These are phyloP conservation scores for Neomorphus geoffroyi DNA, from an alignment of 2,797 vertebrate genomes.

Conservation along the genomic window DNA sequence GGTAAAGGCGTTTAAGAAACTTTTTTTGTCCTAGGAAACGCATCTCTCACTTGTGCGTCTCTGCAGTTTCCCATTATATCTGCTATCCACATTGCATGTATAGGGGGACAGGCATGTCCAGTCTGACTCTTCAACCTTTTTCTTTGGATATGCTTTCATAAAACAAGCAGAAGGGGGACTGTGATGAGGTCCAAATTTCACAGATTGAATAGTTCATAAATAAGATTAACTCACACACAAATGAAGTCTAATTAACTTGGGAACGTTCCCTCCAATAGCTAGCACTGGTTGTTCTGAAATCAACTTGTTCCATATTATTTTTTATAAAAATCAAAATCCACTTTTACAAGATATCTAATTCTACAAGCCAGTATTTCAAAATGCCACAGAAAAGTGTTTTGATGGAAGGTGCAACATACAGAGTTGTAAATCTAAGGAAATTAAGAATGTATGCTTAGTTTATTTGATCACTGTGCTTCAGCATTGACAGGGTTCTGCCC, in stretches of 20 bases:
- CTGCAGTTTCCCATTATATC: not conserved
- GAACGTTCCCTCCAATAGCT: not conserved
- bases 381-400: not conserved
- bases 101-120: not conserved
- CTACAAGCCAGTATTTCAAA: not conserved
- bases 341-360: not conserved
- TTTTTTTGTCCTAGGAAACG: not conserved
- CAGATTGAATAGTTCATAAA: not conserved
- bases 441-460: not conserved
- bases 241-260: not conserved
- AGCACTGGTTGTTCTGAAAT: not conserved
- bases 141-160: not conserved
- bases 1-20: not conserved
- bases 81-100: not conserved
- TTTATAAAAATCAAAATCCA: not conserved
- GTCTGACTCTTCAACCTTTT: not conserved
- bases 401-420: not conserved
- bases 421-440: not conserved
- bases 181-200: not conserved
- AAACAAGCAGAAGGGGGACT: not conserved
- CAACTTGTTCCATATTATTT: not conserved
- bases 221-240: not conserved
- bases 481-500: not conserved
- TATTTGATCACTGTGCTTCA: not conserved
- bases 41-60: not conserved